Evolutionary conservation across 2,113 vertebrate species (phyloP).

Genomic region (Pangasianodon hypophthalmus): DNA sequence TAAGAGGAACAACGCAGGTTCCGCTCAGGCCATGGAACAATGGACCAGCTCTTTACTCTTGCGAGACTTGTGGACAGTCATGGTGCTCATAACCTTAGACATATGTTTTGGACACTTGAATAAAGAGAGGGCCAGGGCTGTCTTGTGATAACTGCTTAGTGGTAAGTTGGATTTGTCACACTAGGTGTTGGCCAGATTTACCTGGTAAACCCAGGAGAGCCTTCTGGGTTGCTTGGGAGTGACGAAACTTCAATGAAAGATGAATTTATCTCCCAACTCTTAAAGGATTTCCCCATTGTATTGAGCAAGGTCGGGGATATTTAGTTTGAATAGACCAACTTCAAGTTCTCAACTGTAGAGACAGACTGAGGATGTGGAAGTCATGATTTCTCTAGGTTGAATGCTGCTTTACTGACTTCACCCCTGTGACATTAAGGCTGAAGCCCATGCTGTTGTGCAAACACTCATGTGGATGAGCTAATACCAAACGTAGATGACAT

Average conservation of each 20-base stretch:
- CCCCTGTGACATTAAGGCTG: no score
- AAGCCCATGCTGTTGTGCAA: no score
- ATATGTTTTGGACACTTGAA: not conserved
- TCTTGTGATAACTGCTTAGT: not conserved
- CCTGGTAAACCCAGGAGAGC: not conserved
- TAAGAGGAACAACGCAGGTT: not conserved
- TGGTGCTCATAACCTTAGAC: not conserved
- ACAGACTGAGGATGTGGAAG: not conserved
- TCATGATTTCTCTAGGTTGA: no score
- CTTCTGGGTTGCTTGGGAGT: not conserved
- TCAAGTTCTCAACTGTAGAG: not conserved
- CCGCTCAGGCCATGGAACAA: not conserved
- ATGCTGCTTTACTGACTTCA: no score
- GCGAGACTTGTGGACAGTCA: not conserved
- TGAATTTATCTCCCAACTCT: not conserved
- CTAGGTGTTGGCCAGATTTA: not conserved
- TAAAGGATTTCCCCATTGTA: not conserved
- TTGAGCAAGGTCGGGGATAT: no score
- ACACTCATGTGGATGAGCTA: no score
- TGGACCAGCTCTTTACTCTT: not conserved
- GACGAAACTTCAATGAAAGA: not conserved
- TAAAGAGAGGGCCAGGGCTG: not conserved
- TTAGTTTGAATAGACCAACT: no score
- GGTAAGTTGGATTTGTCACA: not conserved
- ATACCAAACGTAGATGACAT: no score